Evolutionary conservation across 2,113 vertebrate genomes (phyloP), one percentile per base, ranked within the genome.

Genomic region (Scomber japonicus): DNA sequence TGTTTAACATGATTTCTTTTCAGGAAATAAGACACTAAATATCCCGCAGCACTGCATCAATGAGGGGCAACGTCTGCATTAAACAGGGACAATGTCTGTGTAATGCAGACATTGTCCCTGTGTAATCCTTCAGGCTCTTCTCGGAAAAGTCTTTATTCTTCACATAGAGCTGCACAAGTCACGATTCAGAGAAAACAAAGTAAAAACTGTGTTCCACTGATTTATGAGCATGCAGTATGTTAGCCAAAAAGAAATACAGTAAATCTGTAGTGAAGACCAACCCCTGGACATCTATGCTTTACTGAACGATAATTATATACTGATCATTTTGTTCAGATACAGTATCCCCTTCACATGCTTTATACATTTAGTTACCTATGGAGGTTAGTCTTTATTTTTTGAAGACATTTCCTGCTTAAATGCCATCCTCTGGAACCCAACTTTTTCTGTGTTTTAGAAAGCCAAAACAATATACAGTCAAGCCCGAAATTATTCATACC

Each of bases 171-270:
- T 46, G 4, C 27, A 3, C 1, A 15, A 30, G 24, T 73, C 59
- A 60, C 9, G 2, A 64, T 46, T 31, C 16, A 54, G 56, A 79
- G 67, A 11, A 64, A 53, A 46, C n/a, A 57, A 68, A 71, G 15
- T 12, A 48, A 62, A 70, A 66, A 40, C 21, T 35, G 50, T 19
- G 5, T 50, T 53, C n/a, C 54, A 51, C 2, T 65, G 50, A 31
- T 85, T 78, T 46, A 66, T 46, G 48, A 27, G 24, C 2, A 17
- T n/a, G 54, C 45, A 71, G 16, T 3, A 54, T 17, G 17, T 60
- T 24, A 55, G 57, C n/a, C 54, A 44, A 46, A 19, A 44, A 16
- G 5, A 31, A 50, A 11, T 15, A 10, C 15, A 27, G 31, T 2
- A 19, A 35, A 21, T n/a, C 9, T 17, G 4, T 24, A 2, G 16